Conservation (phyloP, 2,888 invertebrate species). For the Drosophila nigricruria region DNA sequence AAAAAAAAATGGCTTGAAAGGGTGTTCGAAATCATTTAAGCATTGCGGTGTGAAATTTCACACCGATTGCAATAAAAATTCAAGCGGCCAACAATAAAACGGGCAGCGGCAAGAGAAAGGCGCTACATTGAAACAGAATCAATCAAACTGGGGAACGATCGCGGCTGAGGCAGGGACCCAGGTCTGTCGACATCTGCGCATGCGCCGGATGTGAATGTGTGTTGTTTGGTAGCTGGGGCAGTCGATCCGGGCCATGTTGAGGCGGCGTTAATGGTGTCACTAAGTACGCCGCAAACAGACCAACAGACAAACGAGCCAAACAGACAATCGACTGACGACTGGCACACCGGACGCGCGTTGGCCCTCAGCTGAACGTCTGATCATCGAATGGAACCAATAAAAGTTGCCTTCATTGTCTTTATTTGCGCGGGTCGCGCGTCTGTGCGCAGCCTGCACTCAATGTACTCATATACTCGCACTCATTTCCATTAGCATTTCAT, state of each 20-base stretch:
- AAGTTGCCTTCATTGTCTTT: slow-evolving; percentile 78
- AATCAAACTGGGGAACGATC: slow-evolving; percentile 73
- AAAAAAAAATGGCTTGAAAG: slow-evolving; percentile 20
- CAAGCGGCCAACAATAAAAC: slow-evolving; percentile 67
- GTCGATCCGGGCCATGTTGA: slow-evolving; percentile 31
- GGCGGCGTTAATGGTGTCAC: slow-evolving; percentile 81
- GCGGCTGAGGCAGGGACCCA: slow-evolving; percentile 33
- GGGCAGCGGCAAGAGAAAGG: slow-evolving; percentile 58
- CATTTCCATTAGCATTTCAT: slow-evolving; percentile 74
- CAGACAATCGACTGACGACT: slow-evolving; percentile 40
- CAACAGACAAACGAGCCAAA: slow-evolving; percentile 9
- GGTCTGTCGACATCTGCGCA: slow-evolving; percentile 59
- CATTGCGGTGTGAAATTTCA: slow-evolving; percentile 85
- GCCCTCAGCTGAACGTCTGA: slow-evolving; percentile 65
- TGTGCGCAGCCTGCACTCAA: slow-evolving; percentile 61
- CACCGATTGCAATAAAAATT: slow-evolving; percentile 83
- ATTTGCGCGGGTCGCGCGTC: slow-evolving; percentile 68
- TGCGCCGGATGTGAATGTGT: slow-evolving; percentile 74
- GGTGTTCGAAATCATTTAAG: slow-evolving; percentile 81
- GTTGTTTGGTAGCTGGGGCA: slow-evolving; percentile 41
- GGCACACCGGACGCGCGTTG: slow-evolving; percentile 35
- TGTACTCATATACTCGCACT: slow-evolving; percentile 53
- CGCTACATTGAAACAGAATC: slow-evolving; percentile 79
- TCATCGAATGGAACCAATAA: slow-evolving; percentile 85
- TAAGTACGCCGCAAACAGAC: slow-evolving; percentile 72